Base-by-base conservation (phyloP, 2,113 vertebrate species). In the Osmerus eperlanus region DNA sequence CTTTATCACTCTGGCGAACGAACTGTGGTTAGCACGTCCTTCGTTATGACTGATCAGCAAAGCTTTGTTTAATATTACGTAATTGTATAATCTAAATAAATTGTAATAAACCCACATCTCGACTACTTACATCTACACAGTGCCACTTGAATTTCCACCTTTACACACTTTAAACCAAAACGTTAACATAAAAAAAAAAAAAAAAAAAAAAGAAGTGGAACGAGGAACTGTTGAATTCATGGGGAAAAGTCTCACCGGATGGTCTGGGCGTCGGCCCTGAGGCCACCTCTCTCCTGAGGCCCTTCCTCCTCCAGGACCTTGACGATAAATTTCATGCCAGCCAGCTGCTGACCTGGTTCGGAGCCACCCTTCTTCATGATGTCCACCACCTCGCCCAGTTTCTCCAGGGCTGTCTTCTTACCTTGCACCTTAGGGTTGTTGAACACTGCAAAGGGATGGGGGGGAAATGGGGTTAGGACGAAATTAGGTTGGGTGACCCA, bases 221-320 rank as follows among this genome's bases (percentile, higher is more conserved):
- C 18, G 9, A 47, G 41, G 7, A 47, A 47, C 4, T 47, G 41
- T 47, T 47, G 12, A 47, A 47, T 47, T 55, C 51, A 14, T 28
- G 16, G 18, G 18, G 14, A 16, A 61, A 29, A 41, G n/a, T 12
- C 90, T 88, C 54, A 94, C 93, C 91, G 83, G 21, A 90, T 65
- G 52, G 82, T 87, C 71, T 91, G 91, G 15, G 87, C 83, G 72
- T 92, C 92, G 2, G 81, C 86, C 77, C 90, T 82, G 41, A 79
- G 82, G 36, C 80, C 83, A 85, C 87, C 90, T 67, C 88, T 92
- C 59, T 94, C 91, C 77, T 90, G 91, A 0, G 67, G 36, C 0
- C 71, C 81, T 18, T 89, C 91, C 25, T 96, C 94, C 70, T 96
- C 93, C 89, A 96, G 81, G 28, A 93, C 83, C 71, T 91, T 86